Conservation (phyloP, 2,888 invertebrate genomes). For the Cybosia mesomella region DNA sequence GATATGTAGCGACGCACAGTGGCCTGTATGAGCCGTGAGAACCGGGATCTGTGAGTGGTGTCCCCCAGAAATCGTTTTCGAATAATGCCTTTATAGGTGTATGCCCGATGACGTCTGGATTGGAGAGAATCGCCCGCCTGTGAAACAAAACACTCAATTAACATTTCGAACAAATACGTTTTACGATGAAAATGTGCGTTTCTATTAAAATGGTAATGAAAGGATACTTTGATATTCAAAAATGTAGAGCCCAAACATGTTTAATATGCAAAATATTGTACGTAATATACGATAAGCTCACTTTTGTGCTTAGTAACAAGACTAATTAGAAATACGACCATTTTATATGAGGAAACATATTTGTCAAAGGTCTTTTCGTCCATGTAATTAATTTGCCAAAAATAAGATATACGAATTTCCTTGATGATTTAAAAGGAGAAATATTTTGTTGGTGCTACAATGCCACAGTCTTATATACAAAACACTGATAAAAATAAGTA, state of each 20-base stretch:
- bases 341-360: background rate
- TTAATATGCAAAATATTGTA: slow-evolving; percentile 19
- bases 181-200: slow-evolving; percentile 21
- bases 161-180: slow-evolving; percentile 27
- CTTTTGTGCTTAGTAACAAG: slow-evolving; percentile 15
- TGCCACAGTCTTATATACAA: background rate
- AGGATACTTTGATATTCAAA: slow-evolving; percentile 35
- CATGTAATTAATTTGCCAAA: background rate
- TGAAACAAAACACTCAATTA: slow-evolving; percentile 67
- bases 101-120: slow-evolving; percentile 95
- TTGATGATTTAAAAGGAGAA: background rate
- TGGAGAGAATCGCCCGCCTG: slow-evolving; percentile 98
- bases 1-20: slow-evolving; percentile 95
- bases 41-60: slow-evolving; percentile 95
- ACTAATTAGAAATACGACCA: slow-evolving; percentile 3
- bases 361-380: background rate
- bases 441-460: background rate
- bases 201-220: slow-evolving; percentile 37
- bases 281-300: background rate
- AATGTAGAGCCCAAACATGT: slow-evolving; percentile 31
- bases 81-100: slow-evolving; percentile 94
- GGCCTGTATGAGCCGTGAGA: slow-evolving; percentile 99
- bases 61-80: slow-evolving; percentile 99
- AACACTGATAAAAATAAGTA: too few relatives aligned
- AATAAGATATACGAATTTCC: background rate